phyloP scores from a whole-genome alignment of 2,797 vertebrate species.

The Sebastes cheni region DNA sequence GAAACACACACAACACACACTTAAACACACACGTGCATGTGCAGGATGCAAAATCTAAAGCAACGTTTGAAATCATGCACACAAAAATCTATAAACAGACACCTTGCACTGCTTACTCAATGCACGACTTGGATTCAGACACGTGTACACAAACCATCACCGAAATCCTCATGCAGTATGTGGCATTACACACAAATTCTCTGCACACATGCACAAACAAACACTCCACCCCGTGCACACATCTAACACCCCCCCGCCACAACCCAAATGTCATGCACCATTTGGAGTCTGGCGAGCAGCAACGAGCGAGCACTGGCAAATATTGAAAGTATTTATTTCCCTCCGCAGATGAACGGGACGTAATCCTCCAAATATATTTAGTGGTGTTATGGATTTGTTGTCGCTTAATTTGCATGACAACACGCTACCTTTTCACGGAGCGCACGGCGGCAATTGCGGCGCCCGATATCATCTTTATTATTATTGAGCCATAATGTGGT shows the following conservation, averaged over 20 bases:
- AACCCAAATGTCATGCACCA: conserved; percentile 58
- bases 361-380: conserved; percentile 80
- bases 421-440: conserved; percentile 68
- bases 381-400: conserved; percentile 79
- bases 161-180: conserved; percentile 2
- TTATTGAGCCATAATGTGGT: conserved; percentile 76
- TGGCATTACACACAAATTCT: conserved; percentile 26
- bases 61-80: neutral
- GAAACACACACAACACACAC: neutral
- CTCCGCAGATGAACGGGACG: conserved; percentile 68
- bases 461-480: conserved; percentile 81
- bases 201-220: neutral
- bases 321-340: conserved; percentile 71
- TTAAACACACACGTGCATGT: neutral
- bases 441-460: conserved; percentile 63
- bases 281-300: conserved; percentile 61
- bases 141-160: neutral
- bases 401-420: conserved; percentile 83
- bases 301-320: conserved; percentile 57
- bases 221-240: conserved; percentile 1
- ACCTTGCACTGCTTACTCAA: neutral
- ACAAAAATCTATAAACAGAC: neutral
- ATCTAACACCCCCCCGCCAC: neutral
- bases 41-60: neutral
- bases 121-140: conserved; percentile 5